These are phyloP conservation scores for Stichopus chloronotus DNA, from an alignment of 35 echinoderm and acorn worm genomes.

Conservation along the genomic window DNA sequence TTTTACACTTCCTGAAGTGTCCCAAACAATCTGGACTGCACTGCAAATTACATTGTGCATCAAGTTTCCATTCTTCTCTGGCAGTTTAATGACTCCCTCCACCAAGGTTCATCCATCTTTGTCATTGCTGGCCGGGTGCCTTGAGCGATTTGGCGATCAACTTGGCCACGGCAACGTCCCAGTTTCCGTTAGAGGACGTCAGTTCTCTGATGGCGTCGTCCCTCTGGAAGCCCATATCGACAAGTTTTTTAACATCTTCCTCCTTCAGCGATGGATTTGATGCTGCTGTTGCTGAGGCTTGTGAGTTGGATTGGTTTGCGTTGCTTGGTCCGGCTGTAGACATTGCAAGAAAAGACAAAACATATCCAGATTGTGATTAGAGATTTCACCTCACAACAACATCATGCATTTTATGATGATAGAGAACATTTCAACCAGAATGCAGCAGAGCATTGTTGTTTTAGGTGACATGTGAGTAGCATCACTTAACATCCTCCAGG, in stretches of 20 bases:
- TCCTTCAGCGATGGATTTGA: slow-evolving; percentile 30
- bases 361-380: background rate
- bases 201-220: slow-evolving; percentile 64
- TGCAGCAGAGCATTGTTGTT: too few species aligned
- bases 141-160: slow-evolving; percentile 73
- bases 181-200: slow-evolving; percentile 53
- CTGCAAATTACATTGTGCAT: too few species aligned
- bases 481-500: too few species aligned
- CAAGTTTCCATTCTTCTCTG: too few species aligned
- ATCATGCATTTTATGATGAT: background rate
- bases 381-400: background rate
- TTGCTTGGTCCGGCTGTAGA: slow-evolving; percentile 53
- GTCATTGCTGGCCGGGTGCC: slow-evolving; percentile 70
- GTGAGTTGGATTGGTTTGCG: background rate
- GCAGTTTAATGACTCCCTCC: too few species aligned
- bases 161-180: slow-evolving; percentile 43
- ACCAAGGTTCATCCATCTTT: background rate
- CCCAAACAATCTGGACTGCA: too few species aligned
- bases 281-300: background rate
- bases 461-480: too few species aligned
- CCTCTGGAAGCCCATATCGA: slow-evolving; percentile 72
- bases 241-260: slow-evolving; percentile 47
- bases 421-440: background rate
- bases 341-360: background rate
- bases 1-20: too few species aligned